A percentile compares a stretch with the other conserved stretches of the same genome.
Evolutionary conservation across 2,113 vertebrate genomes (phyloP).

Genomic region (Corythornis cristatus): DNA sequence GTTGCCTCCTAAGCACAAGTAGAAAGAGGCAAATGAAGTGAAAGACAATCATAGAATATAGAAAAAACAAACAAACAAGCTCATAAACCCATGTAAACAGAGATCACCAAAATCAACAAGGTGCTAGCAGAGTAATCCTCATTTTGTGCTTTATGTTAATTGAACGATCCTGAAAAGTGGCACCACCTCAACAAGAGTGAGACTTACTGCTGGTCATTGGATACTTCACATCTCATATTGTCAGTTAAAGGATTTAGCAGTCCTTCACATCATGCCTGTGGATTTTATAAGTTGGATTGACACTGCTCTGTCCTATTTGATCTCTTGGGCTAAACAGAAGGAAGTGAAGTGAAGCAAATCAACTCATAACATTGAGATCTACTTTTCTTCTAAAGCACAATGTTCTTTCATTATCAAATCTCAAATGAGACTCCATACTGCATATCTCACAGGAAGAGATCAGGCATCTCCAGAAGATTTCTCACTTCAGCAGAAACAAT

Average conservation of each 20-base stretch:
- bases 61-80: background rate
- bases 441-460: background rate
- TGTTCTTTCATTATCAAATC: background rate
- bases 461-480: background rate
- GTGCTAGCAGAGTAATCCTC: background rate
- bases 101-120: background rate
- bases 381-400: background rate
- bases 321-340: background rate
- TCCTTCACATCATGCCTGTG: background rate
- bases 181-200: background rate
- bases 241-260: background rate
- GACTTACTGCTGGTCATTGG: background rate
- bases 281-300: background rate
- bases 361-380: background rate
- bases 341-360: background rate
- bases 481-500: background rate
- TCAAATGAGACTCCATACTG: background rate
- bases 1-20: background rate
- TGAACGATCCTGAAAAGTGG: background rate
- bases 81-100: background rate
- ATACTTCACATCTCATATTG: background rate
- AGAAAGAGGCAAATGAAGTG: background rate
- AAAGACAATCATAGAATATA: background rate
- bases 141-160: background rate
- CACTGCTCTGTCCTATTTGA: background rate